phyloP scores from a whole-genome alignment of 2,888 invertebrate species.

The Thysanoteuthis rhombus region DNA sequence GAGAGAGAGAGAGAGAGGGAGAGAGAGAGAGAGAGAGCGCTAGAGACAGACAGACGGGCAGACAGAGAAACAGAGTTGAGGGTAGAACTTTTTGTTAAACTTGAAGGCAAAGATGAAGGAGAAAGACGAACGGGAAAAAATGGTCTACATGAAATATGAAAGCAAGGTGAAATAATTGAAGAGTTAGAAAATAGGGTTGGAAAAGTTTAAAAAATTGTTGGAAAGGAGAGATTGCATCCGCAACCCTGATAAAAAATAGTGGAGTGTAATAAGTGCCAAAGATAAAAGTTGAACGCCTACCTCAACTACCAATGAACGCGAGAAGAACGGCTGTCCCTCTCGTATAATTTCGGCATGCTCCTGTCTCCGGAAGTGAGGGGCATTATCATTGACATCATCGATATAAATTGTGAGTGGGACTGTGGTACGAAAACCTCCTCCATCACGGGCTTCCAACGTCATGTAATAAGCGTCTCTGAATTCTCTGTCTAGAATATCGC shows the following conservation, averaged over 20 bases:
- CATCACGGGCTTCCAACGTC: constrained; percentile 83
- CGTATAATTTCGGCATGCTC: constrained; percentile 71
- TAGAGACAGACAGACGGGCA: background rate
- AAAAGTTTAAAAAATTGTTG: too few relatives aligned
- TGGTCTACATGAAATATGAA: background rate
- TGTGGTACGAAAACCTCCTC: constrained; percentile 73
- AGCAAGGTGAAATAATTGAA: background rate
- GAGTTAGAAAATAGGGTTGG: background rate
- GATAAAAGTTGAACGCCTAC: constrained; percentile 56
- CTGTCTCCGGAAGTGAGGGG: constrained; percentile 55
- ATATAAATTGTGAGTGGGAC: constrained; percentile 58
- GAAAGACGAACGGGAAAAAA: background rate
- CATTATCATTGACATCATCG: constrained; percentile 61
- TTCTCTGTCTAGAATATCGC: constrained; percentile 77
- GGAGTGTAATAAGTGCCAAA: background rate
- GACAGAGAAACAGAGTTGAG: background rate
- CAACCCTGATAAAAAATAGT: background rate
- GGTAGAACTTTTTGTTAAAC: too few relatives aligned
- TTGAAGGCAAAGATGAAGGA: too few relatives aligned
- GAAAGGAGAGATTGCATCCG: background rate
- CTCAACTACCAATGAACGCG: constrained; percentile 81
- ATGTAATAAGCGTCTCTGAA: constrained; percentile 82
- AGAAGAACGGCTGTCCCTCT: constrained; percentile 80
- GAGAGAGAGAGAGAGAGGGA: background rate
- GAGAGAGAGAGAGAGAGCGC: background rate